Evolutionary conservation across 2,113 vertebrate species (phyloP).

Genomic region (Zingel zingel): DNA sequence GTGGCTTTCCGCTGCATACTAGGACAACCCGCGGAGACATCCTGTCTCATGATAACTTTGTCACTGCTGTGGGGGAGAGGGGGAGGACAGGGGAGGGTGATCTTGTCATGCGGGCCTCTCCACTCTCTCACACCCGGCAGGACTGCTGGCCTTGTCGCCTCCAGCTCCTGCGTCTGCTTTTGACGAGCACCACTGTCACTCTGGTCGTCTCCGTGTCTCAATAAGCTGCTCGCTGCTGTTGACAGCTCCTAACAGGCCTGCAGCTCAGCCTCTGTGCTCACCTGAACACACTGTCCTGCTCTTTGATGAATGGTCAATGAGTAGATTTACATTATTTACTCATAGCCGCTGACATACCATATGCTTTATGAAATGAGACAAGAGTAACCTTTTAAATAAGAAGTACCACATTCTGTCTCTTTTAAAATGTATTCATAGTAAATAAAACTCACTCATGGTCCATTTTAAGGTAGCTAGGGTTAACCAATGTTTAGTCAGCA

Average conservation of each 20-base stretch:
- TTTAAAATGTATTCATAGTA: background rate
- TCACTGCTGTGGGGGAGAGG: constrained; percentile 22
- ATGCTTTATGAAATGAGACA: background rate
- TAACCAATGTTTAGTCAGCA: background rate
- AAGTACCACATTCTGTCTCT: background rate
- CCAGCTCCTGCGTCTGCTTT: constrained; percentile 30
- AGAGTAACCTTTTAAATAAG: background rate
- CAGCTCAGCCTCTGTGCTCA: constrained; percentile 42
- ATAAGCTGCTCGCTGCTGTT: constrained; percentile 43
- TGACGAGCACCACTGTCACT: constrained; percentile 64
- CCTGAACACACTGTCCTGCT: constrained; percentile 51
- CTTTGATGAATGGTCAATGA: constrained; percentile 10
- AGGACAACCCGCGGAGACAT: constrained; percentile 29
- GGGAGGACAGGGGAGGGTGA: constrained; percentile 20
- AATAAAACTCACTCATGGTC: background rate
- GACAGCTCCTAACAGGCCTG: constrained; percentile 57
- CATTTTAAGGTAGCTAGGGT: background rate
- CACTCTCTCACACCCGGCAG: constrained; percentile 38
- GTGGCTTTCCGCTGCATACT: constrained; percentile 7
- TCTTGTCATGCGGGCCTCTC: constrained; percentile 50
- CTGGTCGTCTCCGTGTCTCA: constrained; percentile 21
- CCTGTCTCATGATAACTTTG: constrained; percentile 60
- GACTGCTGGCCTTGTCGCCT: constrained; percentile 59
- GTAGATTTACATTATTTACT: background rate
- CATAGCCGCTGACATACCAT: background rate